phyloP scores from a whole-genome alignment of 2,113 vertebrate species.

The Nibea albiflora region DNA sequence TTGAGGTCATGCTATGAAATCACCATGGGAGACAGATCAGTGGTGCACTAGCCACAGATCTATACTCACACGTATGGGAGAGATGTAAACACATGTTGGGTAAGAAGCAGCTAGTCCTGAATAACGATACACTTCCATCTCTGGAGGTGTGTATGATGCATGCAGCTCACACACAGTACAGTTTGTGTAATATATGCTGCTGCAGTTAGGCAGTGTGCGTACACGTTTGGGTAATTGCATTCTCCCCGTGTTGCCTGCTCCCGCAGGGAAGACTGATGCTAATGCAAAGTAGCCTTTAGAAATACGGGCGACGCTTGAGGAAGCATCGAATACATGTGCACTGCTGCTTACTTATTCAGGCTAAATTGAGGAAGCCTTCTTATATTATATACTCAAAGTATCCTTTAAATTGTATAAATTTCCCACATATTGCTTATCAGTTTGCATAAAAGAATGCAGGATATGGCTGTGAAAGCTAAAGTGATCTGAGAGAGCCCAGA shows the following conservation, averaged over 20 bases:
- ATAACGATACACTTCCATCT: conserved; percentile 58
- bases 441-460: neutral
- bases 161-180: conserved; percentile 53
- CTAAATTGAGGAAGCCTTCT: conserved; percentile 28
- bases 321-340: conserved; percentile 38
- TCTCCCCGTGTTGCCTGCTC: conserved; percentile 54
- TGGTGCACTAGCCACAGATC: conserved; percentile 29
- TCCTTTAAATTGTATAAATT: conserved; percentile 18
- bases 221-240: conserved; percentile 66
- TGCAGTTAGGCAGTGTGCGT: conserved; percentile 29
- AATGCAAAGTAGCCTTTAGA: conserved; percentile 56
- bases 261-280: conserved; percentile 50
- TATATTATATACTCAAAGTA: conserved; percentile 12
- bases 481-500: neutral
- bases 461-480: conserved; percentile 5
- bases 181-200: conserved; percentile 54
- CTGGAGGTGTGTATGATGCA: conserved; percentile 40
- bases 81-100: conserved; percentile 22
- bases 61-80: conserved; percentile 42
- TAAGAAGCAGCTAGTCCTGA: conserved; percentile 22
- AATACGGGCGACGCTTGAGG: conserved; percentile 32
- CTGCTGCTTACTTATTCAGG: conserved; percentile 1
- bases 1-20: conserved; percentile 54
- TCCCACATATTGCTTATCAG: conserved; percentile 3
- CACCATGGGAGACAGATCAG: conserved; percentile 48